Percentiles rank a stretch among this genome's conserved stretches.
Evolutionary conservation across 2,113 vertebrate genomes (phyloP).

Genomic region (Osmerus mordax): DNA sequence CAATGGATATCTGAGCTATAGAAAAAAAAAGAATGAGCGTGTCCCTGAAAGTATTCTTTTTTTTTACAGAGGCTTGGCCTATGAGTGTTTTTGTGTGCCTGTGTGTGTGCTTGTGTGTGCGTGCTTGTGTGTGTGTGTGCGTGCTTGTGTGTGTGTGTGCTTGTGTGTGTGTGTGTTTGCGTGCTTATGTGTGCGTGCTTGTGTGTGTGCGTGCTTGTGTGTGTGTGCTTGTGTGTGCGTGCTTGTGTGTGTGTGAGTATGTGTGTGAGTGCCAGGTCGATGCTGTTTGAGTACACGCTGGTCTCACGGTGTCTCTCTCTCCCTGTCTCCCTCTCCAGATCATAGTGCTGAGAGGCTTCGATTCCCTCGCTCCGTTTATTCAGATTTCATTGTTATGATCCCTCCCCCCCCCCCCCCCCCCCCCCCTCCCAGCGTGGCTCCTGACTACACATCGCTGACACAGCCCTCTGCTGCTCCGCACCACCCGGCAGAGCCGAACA

Average conservation of each 20-base stretch:
- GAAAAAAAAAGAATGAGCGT: neutral
- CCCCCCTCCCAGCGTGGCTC: neutral
- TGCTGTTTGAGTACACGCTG: too few species aligned
- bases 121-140: neutral
- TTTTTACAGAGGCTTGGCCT: neutral
- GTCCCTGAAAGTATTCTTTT: too few species aligned
- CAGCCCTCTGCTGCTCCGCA: too few species aligned
- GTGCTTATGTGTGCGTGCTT: neutral
- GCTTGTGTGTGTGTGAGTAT: neutral
- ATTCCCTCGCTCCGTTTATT: constrained; percentile 26
- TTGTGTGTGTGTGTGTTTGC: neutral
- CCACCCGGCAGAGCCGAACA: too few species aligned
- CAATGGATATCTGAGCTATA: constrained; percentile 11
- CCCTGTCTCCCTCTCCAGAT: neutral
- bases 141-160: neutral
- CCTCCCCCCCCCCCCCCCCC: neutral
- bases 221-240: neutral
- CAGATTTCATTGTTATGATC: constrained; percentile 42
- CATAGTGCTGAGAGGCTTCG: constrained; percentile 6
- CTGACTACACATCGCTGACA: too few species aligned
- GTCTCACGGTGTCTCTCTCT: neutral
- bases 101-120: constrained; percentile 11
- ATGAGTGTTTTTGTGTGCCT: neutral
- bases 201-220: neutral
- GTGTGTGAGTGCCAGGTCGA: neutral